Evolutionary conservation across 2,888 invertebrate species (phyloP).

Genomic region (Hydropsyche betteni): DNA sequence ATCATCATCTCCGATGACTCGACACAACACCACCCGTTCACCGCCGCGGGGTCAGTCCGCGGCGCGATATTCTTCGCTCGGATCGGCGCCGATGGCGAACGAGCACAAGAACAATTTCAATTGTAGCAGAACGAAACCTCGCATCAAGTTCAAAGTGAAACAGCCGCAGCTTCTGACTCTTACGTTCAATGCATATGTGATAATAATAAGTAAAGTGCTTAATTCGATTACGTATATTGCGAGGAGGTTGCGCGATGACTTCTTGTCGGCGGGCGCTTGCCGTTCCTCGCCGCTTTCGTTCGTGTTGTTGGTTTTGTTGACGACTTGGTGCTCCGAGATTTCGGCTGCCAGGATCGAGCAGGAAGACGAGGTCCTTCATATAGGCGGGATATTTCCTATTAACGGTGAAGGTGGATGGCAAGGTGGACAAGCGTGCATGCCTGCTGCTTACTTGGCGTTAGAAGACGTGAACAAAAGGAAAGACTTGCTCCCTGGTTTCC

Average conservation of each 20-base stretch:
- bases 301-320: slow-evolving; percentile 1
- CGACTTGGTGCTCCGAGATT: neutral
- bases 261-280: neutral
- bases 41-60: neutral
- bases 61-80: neutral
- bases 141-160: slow-evolving; percentile 48
- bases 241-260: neutral
- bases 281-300: neutral
- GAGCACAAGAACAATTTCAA: slow-evolving; percentile 11
- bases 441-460: slow-evolving; percentile 95
- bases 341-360: slow-evolving; percentile 56
- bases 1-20: neutral
- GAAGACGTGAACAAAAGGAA: slow-evolving; percentile 92
- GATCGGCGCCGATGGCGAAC: too few species aligned
- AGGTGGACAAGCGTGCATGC: slow-evolving; percentile 98
- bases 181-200: slow-evolving; percentile 30
- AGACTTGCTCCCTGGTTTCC: slow-evolving; percentile 91
- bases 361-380: slow-evolving; percentile 82
- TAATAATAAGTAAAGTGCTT: slow-evolving; percentile 30
- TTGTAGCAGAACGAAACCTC: slow-evolving; percentile 39
- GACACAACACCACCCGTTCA: neutral
- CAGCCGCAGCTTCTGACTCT: neutral
- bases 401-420: slow-evolving; percentile 97
- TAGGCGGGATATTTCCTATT: slow-evolving; percentile 98
- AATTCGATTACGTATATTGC: slow-evolving; percentile 12